Evolutionary conservation across 2,888 invertebrate species (phyloP).

Genomic region (Andricus curvator): DNA sequence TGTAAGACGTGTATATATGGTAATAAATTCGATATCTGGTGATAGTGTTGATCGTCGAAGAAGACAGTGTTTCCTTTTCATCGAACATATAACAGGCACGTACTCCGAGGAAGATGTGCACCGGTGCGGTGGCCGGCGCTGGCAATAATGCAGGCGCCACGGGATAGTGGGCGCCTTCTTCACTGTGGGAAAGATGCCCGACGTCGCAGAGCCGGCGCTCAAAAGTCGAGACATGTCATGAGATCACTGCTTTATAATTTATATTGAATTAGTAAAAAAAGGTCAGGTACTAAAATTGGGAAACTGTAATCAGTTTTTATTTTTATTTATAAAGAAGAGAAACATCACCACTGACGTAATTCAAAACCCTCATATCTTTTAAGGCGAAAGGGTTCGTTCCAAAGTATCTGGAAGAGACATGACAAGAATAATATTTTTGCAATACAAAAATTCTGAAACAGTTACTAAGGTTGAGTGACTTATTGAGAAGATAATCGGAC

Average conservation of each 20-base stretch:
- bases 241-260: slow-evolving; percentile 37
- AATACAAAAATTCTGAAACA: too few species aligned
- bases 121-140: slow-evolving; percentile 21
- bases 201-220: slow-evolving; percentile 25
- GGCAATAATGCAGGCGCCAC: slow-evolving; percentile 57
- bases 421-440: too few species aligned
- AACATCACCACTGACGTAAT: not conserved
- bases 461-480: too few species aligned
- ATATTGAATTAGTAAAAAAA: slow-evolving; percentile 33
- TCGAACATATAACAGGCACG: slow-evolving; percentile 19
- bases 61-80: slow-evolving; percentile 31
- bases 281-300: slow-evolving; percentile 1
- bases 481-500: too few species aligned
- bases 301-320: not conserved
- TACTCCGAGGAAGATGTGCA: slow-evolving; percentile 13
- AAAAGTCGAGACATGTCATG: slow-evolving; percentile 39
- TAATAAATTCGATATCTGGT: not conserved
- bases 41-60: slow-evolving; percentile 1
- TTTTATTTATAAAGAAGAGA: not conserved
- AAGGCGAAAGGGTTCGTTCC: too few species aligned
- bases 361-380: not conserved
- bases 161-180: slow-evolving; percentile 58
- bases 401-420: not conserved
- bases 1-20: not conserved
- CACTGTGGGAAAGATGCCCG: slow-evolving; percentile 56